Base-by-base conservation (phyloP, 2,888 invertebrate species). In the Linnaemya tessellans region DNA sequence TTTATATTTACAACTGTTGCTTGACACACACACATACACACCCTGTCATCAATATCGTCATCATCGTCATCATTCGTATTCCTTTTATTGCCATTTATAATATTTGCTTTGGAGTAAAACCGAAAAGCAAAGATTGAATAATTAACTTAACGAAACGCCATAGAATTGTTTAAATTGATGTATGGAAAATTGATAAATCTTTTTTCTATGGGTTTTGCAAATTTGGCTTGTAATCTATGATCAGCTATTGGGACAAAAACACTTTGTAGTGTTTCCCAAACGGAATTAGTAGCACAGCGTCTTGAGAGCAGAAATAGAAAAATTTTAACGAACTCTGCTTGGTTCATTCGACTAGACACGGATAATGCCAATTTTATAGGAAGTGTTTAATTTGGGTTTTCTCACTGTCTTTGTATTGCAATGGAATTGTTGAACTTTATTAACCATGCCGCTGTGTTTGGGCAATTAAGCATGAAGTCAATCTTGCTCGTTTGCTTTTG, bases 1-100 rank as follows among this genome's bases (percentile, higher is more conserved):
- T 51, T 13, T 30, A 11, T 51, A n/a, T n/a, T n/a, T n/a, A 43
- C 75, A 75, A 65, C 64, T 75, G 54, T 75, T 65, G 75, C 75
- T 64, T 13, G 46, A 15, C 35, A 15, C 3, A 15, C 13, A 30
- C n/a, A n/a, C n/a, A n/a, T n/a, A n/a, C n/a, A n/a, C n/a, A 18
- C 11, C 13, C 62, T 18, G 20, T 20, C n/a, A 20, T 10, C n/a
- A n/a, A n/a, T n/a, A n/a, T 30, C 30, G 5, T 30, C 30, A 5
- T 30, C 30, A 30, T 30, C 30, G 5, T 30, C 30, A 5, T 30
- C 30, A 30, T 30, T 30, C n/a, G 1, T 46, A 43, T 62, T 11
- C 25, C 10, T 46, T 25, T 65, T 65, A 43, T 22, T 30, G 9
- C 4, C 5, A 20, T 22, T 60, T 58, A n/a, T n/a, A n/a, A n/a